Conservation (phyloP, 1,140 invertebrate species). For the Drosophila ohnishii region DNA sequence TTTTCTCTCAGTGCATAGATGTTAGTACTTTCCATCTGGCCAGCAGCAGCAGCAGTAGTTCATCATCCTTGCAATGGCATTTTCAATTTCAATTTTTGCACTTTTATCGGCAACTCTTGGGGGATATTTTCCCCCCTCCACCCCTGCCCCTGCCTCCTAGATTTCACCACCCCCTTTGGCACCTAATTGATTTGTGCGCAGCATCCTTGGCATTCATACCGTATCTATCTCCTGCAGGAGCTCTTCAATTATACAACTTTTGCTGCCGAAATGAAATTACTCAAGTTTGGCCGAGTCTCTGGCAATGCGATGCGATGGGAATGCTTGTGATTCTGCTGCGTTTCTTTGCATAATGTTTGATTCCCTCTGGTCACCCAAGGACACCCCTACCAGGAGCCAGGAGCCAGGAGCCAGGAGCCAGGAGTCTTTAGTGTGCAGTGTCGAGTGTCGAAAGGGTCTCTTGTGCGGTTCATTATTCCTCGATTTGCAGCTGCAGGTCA, state of each 20-base stretch:
- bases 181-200: constrained; percentile 64
- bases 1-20: not conserved
- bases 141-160: too few species aligned
- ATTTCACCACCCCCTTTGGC: not conserved
- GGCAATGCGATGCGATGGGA: not conserved
- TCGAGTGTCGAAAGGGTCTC: constrained; percentile 5
- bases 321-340: not conserved
- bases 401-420: not conserved
- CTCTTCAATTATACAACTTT: constrained; percentile 67
- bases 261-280: constrained; percentile 59
- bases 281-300: constrained; percentile 19
- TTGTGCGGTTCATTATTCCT: constrained; percentile 52
- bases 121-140: not conserved
- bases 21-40: not conserved
- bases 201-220: constrained; percentile 2
- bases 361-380: constrained; percentile 31
- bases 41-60: constrained; percentile 5
- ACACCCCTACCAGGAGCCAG: not conserved
- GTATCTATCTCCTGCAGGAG: constrained; percentile 25
- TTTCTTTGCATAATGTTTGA: constrained; percentile 43
- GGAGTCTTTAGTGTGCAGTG: not conserved
- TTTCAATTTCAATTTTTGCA: constrained; percentile 58
- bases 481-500: constrained; percentile 62
- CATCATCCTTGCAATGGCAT: constrained; percentile 35
- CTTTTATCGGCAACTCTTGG: constrained; percentile 29